These are phyloP conservation scores for Passerina amoena DNA, from an alignment of 2,113 vertebrate species.

Conservation along the genomic window DNA sequence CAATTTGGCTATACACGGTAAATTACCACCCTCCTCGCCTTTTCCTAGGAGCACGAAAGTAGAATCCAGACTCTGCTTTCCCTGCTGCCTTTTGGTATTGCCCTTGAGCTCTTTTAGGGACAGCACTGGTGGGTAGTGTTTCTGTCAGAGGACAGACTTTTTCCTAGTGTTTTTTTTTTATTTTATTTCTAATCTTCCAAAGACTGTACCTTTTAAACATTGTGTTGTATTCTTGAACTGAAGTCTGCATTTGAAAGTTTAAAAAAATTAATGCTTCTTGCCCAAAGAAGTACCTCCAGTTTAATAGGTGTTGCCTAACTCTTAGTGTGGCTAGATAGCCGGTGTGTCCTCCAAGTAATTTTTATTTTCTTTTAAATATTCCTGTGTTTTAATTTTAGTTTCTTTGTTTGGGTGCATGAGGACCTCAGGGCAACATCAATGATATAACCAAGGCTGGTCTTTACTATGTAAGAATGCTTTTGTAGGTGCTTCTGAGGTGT, in stretches of 20 bases:
- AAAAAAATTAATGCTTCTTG: background rate
- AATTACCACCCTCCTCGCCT: conserved; percentile 63
- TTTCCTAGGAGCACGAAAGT: conserved; percentile 27
- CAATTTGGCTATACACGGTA: conserved; percentile 62
- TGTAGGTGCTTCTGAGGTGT: background rate
- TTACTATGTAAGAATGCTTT: background rate
- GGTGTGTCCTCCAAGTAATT: background rate
- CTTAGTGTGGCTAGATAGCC: background rate
- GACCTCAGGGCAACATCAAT: background rate
- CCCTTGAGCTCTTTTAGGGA: background rate
- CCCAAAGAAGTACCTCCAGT: background rate
- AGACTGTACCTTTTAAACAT: background rate
- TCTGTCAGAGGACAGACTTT: background rate
- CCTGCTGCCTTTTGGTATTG: background rate
- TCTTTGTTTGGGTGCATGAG: rapidly evolving
- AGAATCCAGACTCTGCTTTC: background rate
- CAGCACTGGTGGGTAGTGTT: background rate
- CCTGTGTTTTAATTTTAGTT: background rate
- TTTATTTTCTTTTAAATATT: background rate
- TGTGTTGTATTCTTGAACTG: background rate
- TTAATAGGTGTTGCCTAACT: background rate
- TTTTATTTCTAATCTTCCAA: background rate
- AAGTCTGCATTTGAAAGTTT: background rate
- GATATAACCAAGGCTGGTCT: background rate
- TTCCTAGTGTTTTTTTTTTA: background rate